Evolutionary conservation across 2,113 vertebrate species (phyloP).

Genomic region (Ptilonorhynchus violaceus): DNA sequence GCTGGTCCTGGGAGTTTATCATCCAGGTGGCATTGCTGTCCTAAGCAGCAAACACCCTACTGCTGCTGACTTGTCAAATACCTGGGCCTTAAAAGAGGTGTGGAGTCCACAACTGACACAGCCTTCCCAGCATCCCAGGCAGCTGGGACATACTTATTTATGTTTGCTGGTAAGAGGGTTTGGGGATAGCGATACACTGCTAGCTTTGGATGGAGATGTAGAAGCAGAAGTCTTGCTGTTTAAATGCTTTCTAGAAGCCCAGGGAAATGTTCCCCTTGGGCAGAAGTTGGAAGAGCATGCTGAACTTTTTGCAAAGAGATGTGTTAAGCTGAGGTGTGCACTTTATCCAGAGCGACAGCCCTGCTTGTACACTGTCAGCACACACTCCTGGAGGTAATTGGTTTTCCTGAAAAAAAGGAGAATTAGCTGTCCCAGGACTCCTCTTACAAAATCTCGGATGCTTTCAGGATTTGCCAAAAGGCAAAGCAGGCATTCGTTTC

Average conservation of each 20-base stretch:
- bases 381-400: background rate
- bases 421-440: background rate
- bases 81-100: background rate
- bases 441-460: background rate
- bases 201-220: background rate
- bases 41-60: background rate
- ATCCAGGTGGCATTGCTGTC: background rate
- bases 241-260: background rate
- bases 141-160: background rate
- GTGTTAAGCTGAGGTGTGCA: background rate
- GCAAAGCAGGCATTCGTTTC: conserved; percentile 14
- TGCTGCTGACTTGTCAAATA: background rate
- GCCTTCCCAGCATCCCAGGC: background rate
- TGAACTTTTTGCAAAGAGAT: background rate
- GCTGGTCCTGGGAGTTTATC: background rate
- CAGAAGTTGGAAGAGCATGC: background rate
- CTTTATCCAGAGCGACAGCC: background rate
- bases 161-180: background rate
- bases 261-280: background rate
- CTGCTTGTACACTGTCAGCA: background rate
- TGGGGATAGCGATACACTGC: background rate
- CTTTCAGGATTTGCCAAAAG: conserved; percentile 38
- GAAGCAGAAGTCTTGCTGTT: background rate
- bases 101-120: background rate
- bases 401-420: background rate